These are phyloP conservation scores for Epinotia ramella DNA, from an alignment of 2,888 invertebrate genomes.

Conservation along the genomic window DNA sequence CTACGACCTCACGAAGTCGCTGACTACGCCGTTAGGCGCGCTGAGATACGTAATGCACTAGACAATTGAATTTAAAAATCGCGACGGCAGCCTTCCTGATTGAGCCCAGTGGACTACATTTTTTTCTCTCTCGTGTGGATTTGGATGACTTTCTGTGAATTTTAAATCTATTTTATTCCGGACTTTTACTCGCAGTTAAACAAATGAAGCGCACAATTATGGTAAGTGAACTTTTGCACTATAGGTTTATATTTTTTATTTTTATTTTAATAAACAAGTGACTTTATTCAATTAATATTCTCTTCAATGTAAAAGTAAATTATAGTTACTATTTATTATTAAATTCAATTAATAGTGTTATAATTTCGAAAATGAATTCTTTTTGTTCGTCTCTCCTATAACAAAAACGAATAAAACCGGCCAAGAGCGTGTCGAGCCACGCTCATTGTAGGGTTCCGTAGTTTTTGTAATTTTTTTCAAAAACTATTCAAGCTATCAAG, in stretches of 20 bases:
- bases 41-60: slow-evolving; percentile 49
- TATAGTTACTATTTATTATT: no score
- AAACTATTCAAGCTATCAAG: no score
- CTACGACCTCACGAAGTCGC: slow-evolving; percentile 63
- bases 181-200: slow-evolving; percentile 1
- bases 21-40: slow-evolving; percentile 50
- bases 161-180: slow-evolving; percentile 10
- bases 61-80: slow-evolving; percentile 54
- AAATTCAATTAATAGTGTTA: no score
- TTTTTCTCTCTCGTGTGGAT: slow-evolving; percentile 14
- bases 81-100: slow-evolving; percentile 48
- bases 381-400: no score
- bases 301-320: background rate
- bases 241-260: background rate
- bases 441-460: no score
- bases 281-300: background rate
- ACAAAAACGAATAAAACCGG: no score
- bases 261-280: background rate
- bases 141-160: slow-evolving; percentile 29
- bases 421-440: no score
- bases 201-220: slow-evolving; percentile 8
- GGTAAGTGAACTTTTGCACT: slow-evolving; percentile 9
- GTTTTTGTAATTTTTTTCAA: no score
- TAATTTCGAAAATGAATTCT: no score
- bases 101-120: slow-evolving; percentile 40